phyloP scores from a whole-genome alignment of 2,797 vertebrate genomes.

The Sebastes hubbsi region DNA sequence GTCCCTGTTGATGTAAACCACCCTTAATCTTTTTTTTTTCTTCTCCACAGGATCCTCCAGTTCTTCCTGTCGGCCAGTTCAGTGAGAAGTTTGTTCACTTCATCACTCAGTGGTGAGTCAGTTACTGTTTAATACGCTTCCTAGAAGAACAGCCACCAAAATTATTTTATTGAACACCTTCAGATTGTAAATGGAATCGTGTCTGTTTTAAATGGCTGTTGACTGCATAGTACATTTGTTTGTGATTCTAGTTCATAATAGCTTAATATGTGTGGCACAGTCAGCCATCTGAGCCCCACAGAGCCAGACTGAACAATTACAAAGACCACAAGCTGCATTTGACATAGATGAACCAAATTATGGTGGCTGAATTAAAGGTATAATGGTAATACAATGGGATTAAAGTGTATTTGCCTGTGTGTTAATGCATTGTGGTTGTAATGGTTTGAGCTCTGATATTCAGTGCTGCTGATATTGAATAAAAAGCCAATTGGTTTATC shows the following conservation, averaged over 20 bases:
- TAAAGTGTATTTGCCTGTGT: constrained; percentile 40
- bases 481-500: constrained; percentile 45
- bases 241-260: background rate
- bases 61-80: constrained; percentile 94
- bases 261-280: background rate
- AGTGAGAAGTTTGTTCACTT: constrained; percentile 97
- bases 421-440: constrained; percentile 41
- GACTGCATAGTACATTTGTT: background rate
- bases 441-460: constrained; percentile 19
- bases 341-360: constrained; percentile 23
- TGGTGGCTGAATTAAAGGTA: constrained; percentile 20
- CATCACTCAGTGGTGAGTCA: constrained; percentile 97
- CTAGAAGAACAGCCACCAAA: background rate
- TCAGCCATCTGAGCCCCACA: constrained; percentile 11
- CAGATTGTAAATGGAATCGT: constrained; percentile 21
- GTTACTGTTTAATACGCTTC: constrained; percentile 41
- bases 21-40: background rate
- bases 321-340: constrained; percentile 31
- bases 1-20: background rate
- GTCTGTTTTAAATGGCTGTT: constrained; percentile 1
- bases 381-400: constrained; percentile 25
- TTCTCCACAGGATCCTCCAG: constrained; percentile 90
- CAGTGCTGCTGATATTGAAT: constrained; percentile 21
- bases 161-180: background rate
- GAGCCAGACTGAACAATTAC: constrained; percentile 23